Evolutionary conservation across 2,113 vertebrate species (phyloP), one percentile per base, ranked within the genome.

Genomic region (Vidua macroura): DNA sequence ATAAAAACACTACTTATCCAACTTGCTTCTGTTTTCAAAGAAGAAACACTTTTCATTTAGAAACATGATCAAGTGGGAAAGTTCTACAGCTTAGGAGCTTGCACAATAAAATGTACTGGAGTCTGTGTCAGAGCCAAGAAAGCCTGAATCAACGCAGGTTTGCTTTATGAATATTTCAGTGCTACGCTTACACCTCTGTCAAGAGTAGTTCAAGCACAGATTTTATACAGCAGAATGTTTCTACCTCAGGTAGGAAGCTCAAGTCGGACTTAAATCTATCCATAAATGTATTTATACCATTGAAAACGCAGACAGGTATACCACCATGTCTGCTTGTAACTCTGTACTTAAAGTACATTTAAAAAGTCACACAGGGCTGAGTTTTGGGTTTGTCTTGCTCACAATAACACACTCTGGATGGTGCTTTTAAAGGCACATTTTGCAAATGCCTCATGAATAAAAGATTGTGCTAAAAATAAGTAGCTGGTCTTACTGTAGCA

Each of bases 141-240:
- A 93, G 64, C 41, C 60, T 88, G 49, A 90, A 86, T 92, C 73
- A 83, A 77, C 53, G 66, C 35, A 68, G 43, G 43, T 35, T 92
- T 3, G 6, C 25, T 23, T 59, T 48, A 83, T 22, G 43, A 92
- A 35, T 88, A 84, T 90, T 96, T 94, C 85, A 75, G 63, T 2
- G 12, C 85, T 72, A 86, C 22, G 22, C 55, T 92, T 66, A 49
- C 15, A 58, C 43, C 66, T 87, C 78, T 79, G 48, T 92, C 59
- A 79, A 80, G 59, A 88, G 78, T 8, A 88, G 84, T 43, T 95
- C 72, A 91, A 94, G 68, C 56, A 84, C 41, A 86, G 64, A 88
- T 80, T 86, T 80, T 37, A 55, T 27, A n/a, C 13, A 85, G 89
- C 35, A 83, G 35, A 91, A 80, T 44, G 55, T 64, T 92, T 55